These are phyloP conservation scores for Tenthredo notha DNA, from an alignment of 2,888 invertebrate genomes.

Conservation along the genomic window DNA sequence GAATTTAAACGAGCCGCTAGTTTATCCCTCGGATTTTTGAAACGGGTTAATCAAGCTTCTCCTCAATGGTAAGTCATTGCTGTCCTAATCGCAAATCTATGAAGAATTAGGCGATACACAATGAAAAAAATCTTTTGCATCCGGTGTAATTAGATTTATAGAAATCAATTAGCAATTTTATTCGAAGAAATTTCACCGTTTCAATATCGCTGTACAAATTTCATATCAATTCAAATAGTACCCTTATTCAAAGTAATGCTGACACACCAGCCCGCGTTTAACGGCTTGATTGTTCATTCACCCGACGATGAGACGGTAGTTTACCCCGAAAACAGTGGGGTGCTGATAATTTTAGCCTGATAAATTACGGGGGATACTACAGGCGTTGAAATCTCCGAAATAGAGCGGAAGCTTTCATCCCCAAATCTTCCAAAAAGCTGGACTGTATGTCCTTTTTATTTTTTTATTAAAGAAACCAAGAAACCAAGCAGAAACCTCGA, in stretches of 20 bases:
- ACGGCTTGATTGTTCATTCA: conserved; percentile 2
- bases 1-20: background rate
- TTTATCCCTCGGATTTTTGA: background rate
- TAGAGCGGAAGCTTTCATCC: background rate
- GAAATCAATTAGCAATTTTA: background rate
- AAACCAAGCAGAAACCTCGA: background rate
- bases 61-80: background rate
- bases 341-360: conserved; percentile 36
- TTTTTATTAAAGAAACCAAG: background rate
- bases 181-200: background rate
- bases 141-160: background rate
- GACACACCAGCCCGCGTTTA: background rate
- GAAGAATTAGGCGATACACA: background rate
- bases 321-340: conserved; percentile 13
- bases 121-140: background rate
- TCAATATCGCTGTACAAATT: background rate
- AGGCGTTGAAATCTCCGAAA: conserved; percentile 48
- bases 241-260: background rate
- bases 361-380: conserved; percentile 3
- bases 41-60: background rate
- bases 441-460: background rate
- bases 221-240: background rate
- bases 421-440: background rate
- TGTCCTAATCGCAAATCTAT: background rate
- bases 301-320: background rate